phyloP scores from a whole-genome alignment of 2,888 invertebrate genomes.

The Eucriotettix oculatus region DNA sequence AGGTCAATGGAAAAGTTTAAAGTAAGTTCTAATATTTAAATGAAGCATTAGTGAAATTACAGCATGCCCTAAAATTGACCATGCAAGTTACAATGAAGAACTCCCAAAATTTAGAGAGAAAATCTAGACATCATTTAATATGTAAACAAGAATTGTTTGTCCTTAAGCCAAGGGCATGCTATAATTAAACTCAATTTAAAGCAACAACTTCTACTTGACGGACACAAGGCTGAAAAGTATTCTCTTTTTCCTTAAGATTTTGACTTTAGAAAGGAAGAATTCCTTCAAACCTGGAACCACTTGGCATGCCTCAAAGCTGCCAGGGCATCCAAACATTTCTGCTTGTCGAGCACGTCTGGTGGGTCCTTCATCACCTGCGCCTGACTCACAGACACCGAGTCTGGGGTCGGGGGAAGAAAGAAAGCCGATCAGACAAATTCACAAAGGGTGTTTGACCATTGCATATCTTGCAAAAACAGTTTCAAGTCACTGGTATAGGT shows the following conservation, averaged over 20 bases:
- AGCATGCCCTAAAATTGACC: neutral
- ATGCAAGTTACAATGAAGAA: neutral
- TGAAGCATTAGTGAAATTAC: too few species aligned
- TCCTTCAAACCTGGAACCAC: constrained; percentile 93
- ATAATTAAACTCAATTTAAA: constrained; percentile 3
- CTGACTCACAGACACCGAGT: constrained; percentile 16
- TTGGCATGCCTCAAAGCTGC: constrained; percentile 99
- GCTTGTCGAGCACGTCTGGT: constrained; percentile 92
- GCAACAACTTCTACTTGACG: constrained; percentile 8
- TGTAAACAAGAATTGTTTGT: neutral
- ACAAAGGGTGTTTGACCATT: constrained; percentile 64
- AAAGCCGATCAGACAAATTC: constrained; percentile 26
- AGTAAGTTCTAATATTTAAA: too few species aligned
- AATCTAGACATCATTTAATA: too few species aligned
- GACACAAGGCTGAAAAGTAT: constrained; percentile 26
- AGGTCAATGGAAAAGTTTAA: too few species aligned
- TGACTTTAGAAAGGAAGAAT: constrained; percentile 9
- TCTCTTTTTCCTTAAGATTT: constrained; percentile 4
- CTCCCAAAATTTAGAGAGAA: too few species aligned
- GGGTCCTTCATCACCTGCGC: constrained; percentile 35
- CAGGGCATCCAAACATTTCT: constrained; percentile 99
- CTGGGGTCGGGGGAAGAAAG: constrained; percentile 14
- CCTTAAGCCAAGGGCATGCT: neutral
- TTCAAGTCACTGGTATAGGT: constrained; percentile 11
- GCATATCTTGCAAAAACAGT: constrained; percentile 15